Evolutionary conservation across 2,797 vertebrate species (phyloP), one percentile per base, ranked within the genome.

Genomic region (Octomys mimax): DNA sequence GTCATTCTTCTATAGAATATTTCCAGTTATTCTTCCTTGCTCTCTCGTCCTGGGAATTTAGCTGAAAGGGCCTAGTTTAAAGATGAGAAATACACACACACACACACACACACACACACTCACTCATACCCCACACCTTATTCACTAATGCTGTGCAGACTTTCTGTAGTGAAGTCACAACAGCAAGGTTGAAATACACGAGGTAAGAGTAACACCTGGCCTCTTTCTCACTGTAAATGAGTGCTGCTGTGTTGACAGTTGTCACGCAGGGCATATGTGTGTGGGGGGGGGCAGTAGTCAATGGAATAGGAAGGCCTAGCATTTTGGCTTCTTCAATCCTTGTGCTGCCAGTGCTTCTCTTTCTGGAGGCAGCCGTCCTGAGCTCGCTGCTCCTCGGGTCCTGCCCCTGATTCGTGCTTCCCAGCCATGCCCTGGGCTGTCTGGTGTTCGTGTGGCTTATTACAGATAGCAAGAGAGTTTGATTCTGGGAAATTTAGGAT

Each of bases 341-440:
- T 18, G 2, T 57, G 9, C 11, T 31, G 54, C 24, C 49, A 68
- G 42, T 36, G 36, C 33, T 79, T 93, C 78, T 26, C 0, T 18
- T 21, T 83, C 14, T 11, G 6, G 70, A 26, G 61, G 36, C 42
- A 46, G 5, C 6, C 54, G 3, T 39, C 42, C 31, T 75, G 0
- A 12, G 59, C 57, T 26, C 21, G 39, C 21, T 1, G 2, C 6
- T 26, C 18, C 64, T 73, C 19, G 3, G 3, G 46, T 24, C 19
- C 10, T 3, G 46, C 18, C 19, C 66, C 14, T 68, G 7, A 6
- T 46, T 39, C 6, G 6, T n/a, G 6, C 21, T 54, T 73, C 11
- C 24, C 8, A 5, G 10, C 2, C 1, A 0, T 61, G 68, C 42
- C 0, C 6, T 2, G 0, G 22, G 57, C 5, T 6, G 26, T 14